Evolutionary conservation across 2,797 vertebrate genomes (phyloP), one percentile per base, ranked within the genome.

Genomic region (Craterocephalus amniculus): DNA sequence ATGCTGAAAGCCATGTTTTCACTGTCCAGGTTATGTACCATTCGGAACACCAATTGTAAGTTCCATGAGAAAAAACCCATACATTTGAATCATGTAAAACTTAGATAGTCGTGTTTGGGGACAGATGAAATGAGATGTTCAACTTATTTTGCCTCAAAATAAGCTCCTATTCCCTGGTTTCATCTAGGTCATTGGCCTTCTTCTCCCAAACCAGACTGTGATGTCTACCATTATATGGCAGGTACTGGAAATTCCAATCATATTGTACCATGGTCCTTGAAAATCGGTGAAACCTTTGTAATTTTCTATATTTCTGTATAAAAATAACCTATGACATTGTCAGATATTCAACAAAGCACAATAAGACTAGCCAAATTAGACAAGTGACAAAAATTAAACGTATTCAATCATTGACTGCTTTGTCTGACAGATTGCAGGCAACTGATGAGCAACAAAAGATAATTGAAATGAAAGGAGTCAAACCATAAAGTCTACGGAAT

Each of bases 31-130:
- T 94, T 99, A 99, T 91, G 96, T 99, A 78, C 98, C 98, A 87
- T 99, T 99, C 57, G 98, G 97, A 94, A 99, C 97, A 1, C 97
- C 98, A 65, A 97, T 99, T 58, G 97, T 99, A 94, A 99, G 98
- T 97, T 91, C 57, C 85, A 78, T 56, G 31, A 70, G n/a, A 56
- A 70, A 72, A 18, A 32, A 32, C n/a, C 74, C 78, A 72, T 68
- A 65, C 80, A 67, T 82, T 67, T 69, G 4, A 32, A 14, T 74
- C 80, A 79, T 38, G 63, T n/a, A n/a, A n/a, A n/a, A n/a, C n/a
- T n/a, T n/a, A n/a, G n/a, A 70, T 26, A 51, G 16, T 72, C 66
- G 58, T 67, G 51, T 87, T 77, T 81, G 85, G 83, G 54, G 24
- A 76, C 16, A 67, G 84, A 87, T 82, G 75, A 81, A 89, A 81